These are phyloP conservation scores for Hyperopisus bebe DNA, from an alignment of 2,113 vertebrate species.

Conservation along the genomic window DNA sequence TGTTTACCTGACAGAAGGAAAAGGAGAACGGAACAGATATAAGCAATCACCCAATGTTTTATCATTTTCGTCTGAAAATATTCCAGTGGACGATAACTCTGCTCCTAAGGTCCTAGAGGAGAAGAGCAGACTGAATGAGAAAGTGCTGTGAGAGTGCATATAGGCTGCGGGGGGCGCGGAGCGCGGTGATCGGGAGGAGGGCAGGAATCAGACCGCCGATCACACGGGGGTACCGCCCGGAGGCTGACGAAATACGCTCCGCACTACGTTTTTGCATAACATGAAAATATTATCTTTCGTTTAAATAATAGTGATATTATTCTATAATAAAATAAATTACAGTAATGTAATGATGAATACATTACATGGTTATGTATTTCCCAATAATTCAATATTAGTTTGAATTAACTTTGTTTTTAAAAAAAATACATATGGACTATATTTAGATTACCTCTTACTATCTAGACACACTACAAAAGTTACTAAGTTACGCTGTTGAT, in stretches of 20 bases:
- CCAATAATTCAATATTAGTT: neutral
- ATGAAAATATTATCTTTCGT: neutral
- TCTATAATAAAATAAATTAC: neutral
- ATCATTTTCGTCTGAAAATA: conserved; percentile 43
- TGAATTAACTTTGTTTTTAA: neutral
- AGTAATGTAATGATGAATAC: neutral
- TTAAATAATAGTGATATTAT: neutral
- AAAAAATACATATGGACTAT: neutral
- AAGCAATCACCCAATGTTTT: conserved; percentile 22
- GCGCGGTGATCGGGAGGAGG: neutral
- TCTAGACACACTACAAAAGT: neutral
- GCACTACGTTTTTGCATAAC: neutral
- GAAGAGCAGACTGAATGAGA: conserved; percentile 18
- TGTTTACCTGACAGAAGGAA: conserved; percentile 53
- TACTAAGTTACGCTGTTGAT: neutral
- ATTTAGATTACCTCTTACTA: neutral
- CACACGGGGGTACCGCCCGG: neutral
- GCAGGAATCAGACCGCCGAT: neutral
- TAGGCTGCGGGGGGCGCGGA: neutral
- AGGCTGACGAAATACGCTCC: neutral
- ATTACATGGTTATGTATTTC: neutral
- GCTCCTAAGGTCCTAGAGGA: conserved; percentile 24
- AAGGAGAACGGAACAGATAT: conserved; percentile 33
- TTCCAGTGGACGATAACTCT: conserved; percentile 28
- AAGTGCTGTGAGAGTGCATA: neutral